phyloP scores from a whole-genome alignment of 2,888 invertebrate genomes.

The Protula sp. region DNA sequence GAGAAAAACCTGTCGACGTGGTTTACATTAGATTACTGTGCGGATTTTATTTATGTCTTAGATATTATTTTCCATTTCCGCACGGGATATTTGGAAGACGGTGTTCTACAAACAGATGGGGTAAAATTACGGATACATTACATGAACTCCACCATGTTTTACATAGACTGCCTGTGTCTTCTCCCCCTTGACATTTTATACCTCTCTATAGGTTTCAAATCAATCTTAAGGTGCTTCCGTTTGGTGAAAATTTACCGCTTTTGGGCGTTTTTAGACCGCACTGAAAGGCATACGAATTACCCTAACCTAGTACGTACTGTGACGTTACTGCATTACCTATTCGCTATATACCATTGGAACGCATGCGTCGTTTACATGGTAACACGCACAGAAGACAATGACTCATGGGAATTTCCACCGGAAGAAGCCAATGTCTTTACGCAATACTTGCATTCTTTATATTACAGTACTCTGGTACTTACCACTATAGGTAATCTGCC shows the following conservation, averaged over 20 bases:
- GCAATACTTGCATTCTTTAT: slow-evolving; percentile 95
- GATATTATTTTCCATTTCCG: slow-evolving; percentile 97
- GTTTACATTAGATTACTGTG: slow-evolving; percentile 95
- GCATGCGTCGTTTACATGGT: slow-evolving; percentile 92
- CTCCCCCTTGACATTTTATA: slow-evolving; percentile 96
- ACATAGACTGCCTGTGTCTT: slow-evolving; percentile 96
- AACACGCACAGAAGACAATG: slow-evolving; percentile 15
- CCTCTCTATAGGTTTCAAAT: slow-evolving; percentile 89
- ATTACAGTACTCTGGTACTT: slow-evolving; percentile 94
- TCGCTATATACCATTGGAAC: slow-evolving; percentile 99
- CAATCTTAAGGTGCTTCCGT: slow-evolving; percentile 89
- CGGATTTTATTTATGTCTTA: slow-evolving; percentile 90
- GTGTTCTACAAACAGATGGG: slow-evolving; percentile 93
- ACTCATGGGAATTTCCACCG: slow-evolving; percentile 36
- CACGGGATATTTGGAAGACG: slow-evolving; percentile 79
- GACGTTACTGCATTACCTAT: slow-evolving; percentile 70
- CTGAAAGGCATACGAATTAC: slow-evolving; percentile 97
- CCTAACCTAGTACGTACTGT: slow-evolving; percentile 74
- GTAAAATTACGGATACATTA: slow-evolving; percentile 90
- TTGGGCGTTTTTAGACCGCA: slow-evolving; percentile 97
- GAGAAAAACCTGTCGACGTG: slow-evolving; percentile 81
- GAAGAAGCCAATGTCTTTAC: slow-evolving; percentile 52
- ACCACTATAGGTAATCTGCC: slow-evolving; percentile 92
- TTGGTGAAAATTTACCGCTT: slow-evolving; percentile 96
- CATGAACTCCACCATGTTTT: slow-evolving; percentile 96